Base-by-base conservation (phyloP, 2,797 vertebrate genomes). In the Gambusia yucatana region DNA sequence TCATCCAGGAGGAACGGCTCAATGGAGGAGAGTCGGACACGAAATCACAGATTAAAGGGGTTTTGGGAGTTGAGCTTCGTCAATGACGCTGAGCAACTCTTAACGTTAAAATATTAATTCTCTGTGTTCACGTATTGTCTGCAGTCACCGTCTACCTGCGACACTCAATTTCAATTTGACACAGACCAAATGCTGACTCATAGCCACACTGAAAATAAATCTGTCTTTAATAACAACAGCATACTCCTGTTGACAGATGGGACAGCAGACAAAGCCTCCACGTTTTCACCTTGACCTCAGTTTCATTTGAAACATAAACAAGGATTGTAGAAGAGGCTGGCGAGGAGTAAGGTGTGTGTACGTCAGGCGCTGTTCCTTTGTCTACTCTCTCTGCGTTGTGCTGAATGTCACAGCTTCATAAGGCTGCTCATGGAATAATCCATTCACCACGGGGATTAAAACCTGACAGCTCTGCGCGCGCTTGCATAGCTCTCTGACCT, bases 331-430 rank as follows among this genome's bases (percentile, higher is more conserved):
- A 39, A 10, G 71, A 72, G 8, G 8, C 30, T 72, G 47, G 17
- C 44, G 20, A 4, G n/a, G 14, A 47, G 39, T 22, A 36, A 20
- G 48, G 17, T 8, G 72, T n/a, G 20, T 16, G 52, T 13, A 39
- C 0, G 16, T 73, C 25, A 74, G 39, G 28, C 50, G 1, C 8
- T 28, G 11, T 28, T 16, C 44, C 44, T 72, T 72, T 73, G 46
- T 22, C 41, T 57, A 4, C 52, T 3, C 13, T 41, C 57, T 67
- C 20, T 55, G 13, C 59, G 20, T 14, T 14, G 17, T 14, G 7
- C 13, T 61, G 50, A 61, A 55, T 33, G 71, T 72, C 77, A 75
- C 44, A 16, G 39, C 11, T 30, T 61, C 52, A 59, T 59, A 28
- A 28, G 1, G 14, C 46, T 50, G 17, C 61, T 77, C 44, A 70